Evolutionary conservation across 2,888 invertebrate genomes (phyloP).

Genomic region (Synanthedon tipuliformis): DNA sequence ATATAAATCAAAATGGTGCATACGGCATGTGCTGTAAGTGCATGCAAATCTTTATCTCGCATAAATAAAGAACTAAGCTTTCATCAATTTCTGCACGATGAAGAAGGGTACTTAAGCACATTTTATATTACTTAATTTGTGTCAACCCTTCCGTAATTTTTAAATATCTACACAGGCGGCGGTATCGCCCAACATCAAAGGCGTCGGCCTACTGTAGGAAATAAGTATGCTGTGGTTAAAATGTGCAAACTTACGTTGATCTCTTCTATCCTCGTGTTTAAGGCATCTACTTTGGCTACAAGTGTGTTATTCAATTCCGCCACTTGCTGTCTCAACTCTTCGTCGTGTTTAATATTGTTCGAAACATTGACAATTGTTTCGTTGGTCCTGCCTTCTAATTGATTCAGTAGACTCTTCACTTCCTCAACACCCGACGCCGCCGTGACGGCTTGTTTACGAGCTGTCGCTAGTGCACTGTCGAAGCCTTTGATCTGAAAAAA

Average conservation of each 20-base stretch:
- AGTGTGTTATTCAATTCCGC: conserved; percentile 39
- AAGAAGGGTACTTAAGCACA: too few species aligned
- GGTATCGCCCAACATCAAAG: too few species aligned
- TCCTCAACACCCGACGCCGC: conserved; percentile 54
- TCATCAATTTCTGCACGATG: too few species aligned
- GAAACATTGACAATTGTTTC: conserved; percentile 51
- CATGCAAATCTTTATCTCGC: too few species aligned
- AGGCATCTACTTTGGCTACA: conserved; percentile 30
- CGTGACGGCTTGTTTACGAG: conserved; percentile 48
- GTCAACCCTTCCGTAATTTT: too few species aligned
- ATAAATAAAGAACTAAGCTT: too few species aligned
- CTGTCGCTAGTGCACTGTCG: conserved; percentile 44
- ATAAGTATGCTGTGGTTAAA: too few species aligned
- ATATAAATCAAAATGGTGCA: too few species aligned
- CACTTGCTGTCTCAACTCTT: conserved; percentile 34
- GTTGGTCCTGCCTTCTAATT: conserved; percentile 42
- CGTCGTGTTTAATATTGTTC: conserved; percentile 26
- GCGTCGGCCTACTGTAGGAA: too few species aligned
- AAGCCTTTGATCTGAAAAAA: conserved; percentile 64
- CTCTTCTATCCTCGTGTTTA: conserved; percentile 42
- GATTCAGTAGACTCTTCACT: conserved; percentile 35
- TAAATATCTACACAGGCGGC: too few species aligned
- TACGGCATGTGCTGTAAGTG: too few species aligned
- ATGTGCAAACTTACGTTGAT: conserved; percentile 33
- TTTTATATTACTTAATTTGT: too few species aligned